phyloP scores from a whole-genome alignment of 2,113 vertebrate species.

The Gymnorhina tibicen region DNA sequence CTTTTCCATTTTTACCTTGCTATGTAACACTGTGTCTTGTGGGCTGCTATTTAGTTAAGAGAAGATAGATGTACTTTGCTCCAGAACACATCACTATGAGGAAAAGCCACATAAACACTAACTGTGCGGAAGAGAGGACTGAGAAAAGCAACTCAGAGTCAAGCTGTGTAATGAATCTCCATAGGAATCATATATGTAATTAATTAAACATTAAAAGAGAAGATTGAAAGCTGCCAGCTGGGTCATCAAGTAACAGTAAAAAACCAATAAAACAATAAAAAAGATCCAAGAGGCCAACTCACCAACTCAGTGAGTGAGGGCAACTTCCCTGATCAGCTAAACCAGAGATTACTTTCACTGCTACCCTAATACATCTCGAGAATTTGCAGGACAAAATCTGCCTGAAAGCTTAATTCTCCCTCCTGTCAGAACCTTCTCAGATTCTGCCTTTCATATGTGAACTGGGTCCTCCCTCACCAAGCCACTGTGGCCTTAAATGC shows the following conservation, averaged over 20 bases:
- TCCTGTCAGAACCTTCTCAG: not conserved
- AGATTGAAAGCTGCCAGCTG: not conserved
- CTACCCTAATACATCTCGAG: not conserved
- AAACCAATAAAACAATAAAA: not conserved
- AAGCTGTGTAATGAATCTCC: not conserved
- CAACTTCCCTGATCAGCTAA: not conserved
- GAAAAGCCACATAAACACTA: not conserved
- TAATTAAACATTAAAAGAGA: not conserved
- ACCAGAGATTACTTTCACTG: not conserved
- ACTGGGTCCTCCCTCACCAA: not conserved
- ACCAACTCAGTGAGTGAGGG: not conserved
- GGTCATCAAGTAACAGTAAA: not conserved
- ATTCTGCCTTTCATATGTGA: not conserved
- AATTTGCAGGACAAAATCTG: not conserved
- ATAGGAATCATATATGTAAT: not conserved
- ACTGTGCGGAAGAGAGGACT: fast-evolving
- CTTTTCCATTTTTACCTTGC: not conserved
- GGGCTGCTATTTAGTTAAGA: not conserved
- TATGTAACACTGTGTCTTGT: not conserved
- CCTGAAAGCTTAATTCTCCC: not conserved
- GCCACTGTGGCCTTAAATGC: not conserved
- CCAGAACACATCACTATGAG: not conserved
- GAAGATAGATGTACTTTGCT: not conserved
- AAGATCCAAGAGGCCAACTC: not conserved
- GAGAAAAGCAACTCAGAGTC: not conserved